Base-by-base conservation (phyloP, 1,140 invertebrate species). In the Diploscapter pachys region DNA sequence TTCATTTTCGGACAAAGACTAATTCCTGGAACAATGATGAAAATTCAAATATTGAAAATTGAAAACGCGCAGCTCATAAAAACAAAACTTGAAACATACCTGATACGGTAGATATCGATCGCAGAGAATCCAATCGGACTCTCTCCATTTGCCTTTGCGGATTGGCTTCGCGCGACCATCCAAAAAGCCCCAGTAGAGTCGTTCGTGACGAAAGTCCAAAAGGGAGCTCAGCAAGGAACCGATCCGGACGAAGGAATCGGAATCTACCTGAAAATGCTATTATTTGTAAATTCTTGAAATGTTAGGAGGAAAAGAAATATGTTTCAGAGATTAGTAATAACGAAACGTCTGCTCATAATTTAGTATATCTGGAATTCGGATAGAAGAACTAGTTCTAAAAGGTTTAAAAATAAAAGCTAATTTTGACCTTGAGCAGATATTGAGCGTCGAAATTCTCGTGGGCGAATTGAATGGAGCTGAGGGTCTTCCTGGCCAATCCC, bases 81-180 rank as follows among this genome's bases (percentile, higher is more conserved):
- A 56, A 63, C 5, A 4, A 5, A 77, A 54, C 66, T 4, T 11
- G 31, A 61, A 69, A 11, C 9, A 66, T 76, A 81, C 81, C 48
- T 96, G 95, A 89, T 98, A 98, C 0, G 95, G 95, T 62, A 98
- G 86, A 88, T 98, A 99, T 80, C 90, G 89, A 87, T 97, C 94
- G 88, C 94, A 97, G 0, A 95, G 85, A 82, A 92, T 90, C 92
- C 94, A 97, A 64, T 92, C 89, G 2, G 86, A 87, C 86, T 97
- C 95, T 81, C 91, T 90, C 93, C 95, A 97, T 71, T 85, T 85
- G 53, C 84, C 84, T 54, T 74, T 81, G 49, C 77, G 63, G 31
- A 80, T 78, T 51, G 83, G 83, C 59, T 84, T 83, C 2, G 83
- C 83, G 11, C 83, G 72, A 48, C 83, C 83, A 75, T 85, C 83